phyloP scores from a whole-genome alignment of 2,113 vertebrate genomes.

The Camelus dromedarius region DNA sequence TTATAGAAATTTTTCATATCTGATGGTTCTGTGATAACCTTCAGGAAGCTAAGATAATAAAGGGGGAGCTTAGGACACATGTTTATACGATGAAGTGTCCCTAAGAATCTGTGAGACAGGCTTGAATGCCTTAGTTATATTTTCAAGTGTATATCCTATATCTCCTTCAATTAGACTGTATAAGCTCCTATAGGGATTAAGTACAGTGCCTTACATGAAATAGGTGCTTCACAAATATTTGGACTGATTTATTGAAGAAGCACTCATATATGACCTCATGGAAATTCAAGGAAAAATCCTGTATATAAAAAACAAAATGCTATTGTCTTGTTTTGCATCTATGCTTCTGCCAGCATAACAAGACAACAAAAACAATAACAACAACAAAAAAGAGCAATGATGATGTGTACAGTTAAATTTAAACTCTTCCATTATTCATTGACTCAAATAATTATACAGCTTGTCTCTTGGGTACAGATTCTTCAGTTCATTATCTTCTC shows the following conservation, averaged over 20 bases:
- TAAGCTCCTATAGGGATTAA: neutral
- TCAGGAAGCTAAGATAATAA: neutral
- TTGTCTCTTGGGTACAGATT: neutral
- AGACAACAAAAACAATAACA: neutral
- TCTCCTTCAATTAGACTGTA: neutral
- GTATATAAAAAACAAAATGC: neutral
- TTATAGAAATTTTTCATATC: neutral
- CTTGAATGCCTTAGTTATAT: neutral
- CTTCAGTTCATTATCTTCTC: neutral
- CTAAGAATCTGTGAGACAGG: neutral
- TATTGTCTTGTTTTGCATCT: neutral
- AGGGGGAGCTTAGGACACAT: neutral
- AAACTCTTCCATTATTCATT: neutral
- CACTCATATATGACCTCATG: neutral
- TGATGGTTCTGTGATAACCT: neutral
- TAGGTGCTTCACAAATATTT: slow-evolving; percentile 31
- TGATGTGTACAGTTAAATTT: neutral
- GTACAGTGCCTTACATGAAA: neutral
- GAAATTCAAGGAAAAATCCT: neutral
- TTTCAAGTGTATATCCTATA: neutral
- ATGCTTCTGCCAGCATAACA: neutral
- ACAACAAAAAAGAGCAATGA: neutral
- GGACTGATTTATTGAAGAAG: neutral
- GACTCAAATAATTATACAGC: neutral
- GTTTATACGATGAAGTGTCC: neutral